Evolutionary conservation across 1,140 invertebrate species (phyloP), one percentile per base, ranked within the genome.

Genomic region (Panonychus citri): DNA sequence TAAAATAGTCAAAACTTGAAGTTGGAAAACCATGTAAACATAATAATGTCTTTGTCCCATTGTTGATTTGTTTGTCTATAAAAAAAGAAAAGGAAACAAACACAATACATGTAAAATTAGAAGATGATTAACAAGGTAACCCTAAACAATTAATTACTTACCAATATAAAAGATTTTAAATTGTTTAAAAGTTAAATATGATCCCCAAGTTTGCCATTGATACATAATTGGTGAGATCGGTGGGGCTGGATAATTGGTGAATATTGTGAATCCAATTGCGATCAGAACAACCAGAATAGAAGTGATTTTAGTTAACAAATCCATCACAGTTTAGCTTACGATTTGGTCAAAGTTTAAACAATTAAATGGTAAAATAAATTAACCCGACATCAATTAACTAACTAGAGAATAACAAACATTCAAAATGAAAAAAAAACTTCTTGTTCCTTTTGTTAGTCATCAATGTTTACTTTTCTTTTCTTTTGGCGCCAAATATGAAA

Each of bases 1-100:
- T 65, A 28, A 60, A 64, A 62, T 62, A 69, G 54, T 71, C 69
- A 57, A 65, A 65, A 59, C 67, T 69, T 13, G 64, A 68, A 15
- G 69, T 68, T 53, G 69, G 69, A 60, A 68, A 70, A 21, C 69
- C 69, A 64, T 71, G 69, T 3, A 71, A 59, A 54, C 61, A 63
- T 17, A 70, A n/a, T 3, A 70, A n/a, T 3, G 52, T 53, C 25
- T 21, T 24, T 8, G 13, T 53, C n/a, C 13, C 25, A n/a, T 51
- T 27, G 15, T 46, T 46, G 43, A 46, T 46, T 19, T 21, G n/a
- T 24, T 46, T 46, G 21, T 46, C 43, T 46, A 46, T 13, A 40
- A 40, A 24, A 21, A 24, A 46, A 46, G 43, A 46, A n/a, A 46
- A n/a, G 8, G 17, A n/a, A 39, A 53, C n/a, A 37, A 34, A 34